Evolutionary conservation across 2,113 vertebrate genomes (phyloP), one percentile per base, ranked within the genome.

Genomic region (Gymnarchus niloticus): DNA sequence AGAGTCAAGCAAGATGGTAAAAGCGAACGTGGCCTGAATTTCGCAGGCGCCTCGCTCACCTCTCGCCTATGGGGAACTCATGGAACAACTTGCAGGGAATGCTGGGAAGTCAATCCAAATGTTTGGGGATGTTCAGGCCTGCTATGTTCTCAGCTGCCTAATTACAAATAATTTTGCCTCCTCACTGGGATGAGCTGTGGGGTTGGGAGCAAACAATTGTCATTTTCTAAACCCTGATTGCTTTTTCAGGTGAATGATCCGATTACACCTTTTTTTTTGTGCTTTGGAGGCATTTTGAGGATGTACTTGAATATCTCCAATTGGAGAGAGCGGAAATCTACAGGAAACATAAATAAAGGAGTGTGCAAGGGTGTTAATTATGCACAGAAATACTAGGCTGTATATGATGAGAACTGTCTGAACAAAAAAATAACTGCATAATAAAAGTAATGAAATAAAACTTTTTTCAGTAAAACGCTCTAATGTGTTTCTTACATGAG

Each of bases 161-260:
- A 69, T 83, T 57, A 83, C 37, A 46, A 57, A 44, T 83, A 57
- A 83, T 59, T 83, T 81, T 56, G 59, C 41, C n/a, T 76, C 33
- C 49, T 77, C 14, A 76, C 28, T 56, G 37, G 65, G 84, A 56
- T 52, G 65, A 76, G 17, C 19, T 54, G 49, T 85, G 69, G 46
- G 48, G 83, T 59, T 84, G 59, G 51, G 23, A 56, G 49, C 81
- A 76, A 83, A 76, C 85, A 83, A 48, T 76, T 83, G 49, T 48
- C 41, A 87, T 80, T 48, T 23, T 59, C 81, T 51, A 23, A 51
- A 81, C 10, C 59, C 51, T 80, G 69, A 83, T 80, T 81, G 80
- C 83, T 85, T 84, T 69, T 87, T 56, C 69, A 89, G 88, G 85
- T 59, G 85, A 88, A 78, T 46, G 41, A 54, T 86, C 86, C 56